A percentile compares a stretch with the other conserved stretches of the same genome.
phyloP scores from a whole-genome alignment of 1,140 invertebrate species.

The Philaenus spumarius region DNA sequence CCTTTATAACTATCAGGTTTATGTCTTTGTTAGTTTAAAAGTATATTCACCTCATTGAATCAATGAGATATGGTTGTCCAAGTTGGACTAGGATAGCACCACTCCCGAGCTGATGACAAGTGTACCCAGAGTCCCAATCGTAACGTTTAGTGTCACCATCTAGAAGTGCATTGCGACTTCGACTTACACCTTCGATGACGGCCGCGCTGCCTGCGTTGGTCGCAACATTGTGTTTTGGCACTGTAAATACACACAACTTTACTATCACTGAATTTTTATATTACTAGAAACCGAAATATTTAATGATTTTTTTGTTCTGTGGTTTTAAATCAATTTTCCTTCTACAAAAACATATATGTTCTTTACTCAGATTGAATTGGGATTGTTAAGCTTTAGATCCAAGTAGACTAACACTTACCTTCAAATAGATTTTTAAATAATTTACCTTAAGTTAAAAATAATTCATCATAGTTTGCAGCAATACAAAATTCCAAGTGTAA shows the following conservation, averaged over 20 bases:
- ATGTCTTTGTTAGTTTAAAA: too few species aligned
- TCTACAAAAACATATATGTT: too few species aligned
- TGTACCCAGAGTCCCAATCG: constrained; percentile 98
- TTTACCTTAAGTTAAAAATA: too few species aligned
- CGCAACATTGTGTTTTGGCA: constrained; percentile 87
- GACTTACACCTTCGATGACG: constrained; percentile 88
- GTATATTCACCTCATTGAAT: constrained; percentile 71
- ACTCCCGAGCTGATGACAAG: constrained; percentile 95
- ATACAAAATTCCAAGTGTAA: too few species aligned
- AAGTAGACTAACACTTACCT: too few species aligned
- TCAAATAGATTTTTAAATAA: too few species aligned
- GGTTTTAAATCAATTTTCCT: too few species aligned
- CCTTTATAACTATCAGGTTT: too few species aligned
- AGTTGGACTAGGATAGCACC: constrained; percentile 92
- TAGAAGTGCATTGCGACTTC: constrained; percentile 87
- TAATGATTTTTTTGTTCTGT: too few species aligned
- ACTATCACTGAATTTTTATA: neutral
- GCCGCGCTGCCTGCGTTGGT: constrained; percentile 79
- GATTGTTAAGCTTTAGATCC: too few species aligned
- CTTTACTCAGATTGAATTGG: too few species aligned
- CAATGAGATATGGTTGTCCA: constrained; percentile 91
- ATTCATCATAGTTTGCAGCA: too few species aligned
- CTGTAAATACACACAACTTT: constrained; percentile 47
- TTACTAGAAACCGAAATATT: constrained; percentile 2
- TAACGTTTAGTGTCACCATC: constrained; percentile 93